phyloP scores from a whole-genome alignment of 1,140 invertebrate species.

The Theocolax elegans region DNA sequence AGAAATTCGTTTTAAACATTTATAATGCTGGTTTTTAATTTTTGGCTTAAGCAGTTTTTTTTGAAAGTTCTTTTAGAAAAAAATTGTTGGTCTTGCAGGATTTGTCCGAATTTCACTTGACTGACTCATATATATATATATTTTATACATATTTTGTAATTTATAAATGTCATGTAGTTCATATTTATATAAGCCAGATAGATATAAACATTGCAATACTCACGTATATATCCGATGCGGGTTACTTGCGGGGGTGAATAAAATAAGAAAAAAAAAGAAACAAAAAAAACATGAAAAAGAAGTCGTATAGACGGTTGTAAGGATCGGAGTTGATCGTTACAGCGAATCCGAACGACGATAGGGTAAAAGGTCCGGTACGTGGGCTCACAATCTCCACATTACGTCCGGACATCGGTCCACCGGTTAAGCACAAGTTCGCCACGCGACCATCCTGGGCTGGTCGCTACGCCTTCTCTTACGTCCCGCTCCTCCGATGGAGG shows the following conservation, averaged over 20 bases:
- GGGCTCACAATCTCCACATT: conserved; percentile 63
- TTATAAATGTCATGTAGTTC: too few relatives aligned
- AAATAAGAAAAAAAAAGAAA: neutral
- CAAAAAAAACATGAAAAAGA: neutral
- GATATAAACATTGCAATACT: too few relatives aligned
- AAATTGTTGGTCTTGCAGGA: too few relatives aligned
- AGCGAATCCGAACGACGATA: conserved; percentile 49
- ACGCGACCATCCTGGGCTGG: conserved; percentile 85
- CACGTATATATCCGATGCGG: too few relatives aligned
- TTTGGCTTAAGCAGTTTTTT: too few relatives aligned
- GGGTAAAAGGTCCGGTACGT: conserved; percentile 64
- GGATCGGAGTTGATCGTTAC: conserved; percentile 30
- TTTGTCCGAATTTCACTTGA: too few relatives aligned
- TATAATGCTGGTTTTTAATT: too few relatives aligned
- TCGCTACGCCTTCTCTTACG: conserved; percentile 89
- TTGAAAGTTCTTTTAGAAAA: too few relatives aligned
- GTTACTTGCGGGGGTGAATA: neutral
- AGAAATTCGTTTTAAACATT: too few relatives aligned
- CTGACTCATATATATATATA: too few relatives aligned
- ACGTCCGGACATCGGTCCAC: conserved; percentile 66
- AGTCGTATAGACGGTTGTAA: neutral
- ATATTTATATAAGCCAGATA: too few relatives aligned
- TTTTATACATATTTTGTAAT: too few relatives aligned
- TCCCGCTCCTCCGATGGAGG: conserved; percentile 84
- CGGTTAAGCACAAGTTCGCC: conserved; percentile 72